These are phyloP conservation scores for Drosophila fungiperda DNA, from an alignment of 2,888 invertebrate genomes.

Conservation along the genomic window DNA sequence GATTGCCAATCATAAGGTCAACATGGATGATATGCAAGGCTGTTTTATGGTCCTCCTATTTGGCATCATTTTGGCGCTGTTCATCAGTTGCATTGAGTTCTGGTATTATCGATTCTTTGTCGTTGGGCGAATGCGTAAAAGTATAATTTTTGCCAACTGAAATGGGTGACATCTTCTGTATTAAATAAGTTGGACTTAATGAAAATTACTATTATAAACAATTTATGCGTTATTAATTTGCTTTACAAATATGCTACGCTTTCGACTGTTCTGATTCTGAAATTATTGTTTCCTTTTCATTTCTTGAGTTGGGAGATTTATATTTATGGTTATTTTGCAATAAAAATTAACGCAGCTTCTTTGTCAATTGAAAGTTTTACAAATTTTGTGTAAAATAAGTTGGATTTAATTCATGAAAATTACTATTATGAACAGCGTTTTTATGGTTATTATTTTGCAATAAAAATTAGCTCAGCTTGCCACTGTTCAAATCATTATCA, in stretches of 20 bases:
- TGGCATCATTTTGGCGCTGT: slow-evolving; percentile 83
- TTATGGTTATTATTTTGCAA: slow-evolving; percentile 60
- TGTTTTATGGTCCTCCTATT: slow-evolving; percentile 94
- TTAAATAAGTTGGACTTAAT: slow-evolving; percentile 63
- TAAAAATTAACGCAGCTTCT: slow-evolving; percentile 2
- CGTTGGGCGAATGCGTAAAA: slow-evolving; percentile 33
- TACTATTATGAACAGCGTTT: slow-evolving; percentile 64
- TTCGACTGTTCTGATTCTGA: neutral
- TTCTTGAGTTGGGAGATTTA: no score
- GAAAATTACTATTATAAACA: slow-evolving; percentile 68
- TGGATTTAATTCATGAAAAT: slow-evolving; percentile 68
- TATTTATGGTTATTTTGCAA: neutral
- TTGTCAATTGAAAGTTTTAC: slow-evolving; percentile 55
- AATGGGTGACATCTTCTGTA: slow-evolving; percentile 48
- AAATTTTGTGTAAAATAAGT: slow-evolving; percentile 57
- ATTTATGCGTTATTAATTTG: slow-evolving; percentile 54
- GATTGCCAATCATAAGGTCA: slow-evolving; percentile 94
- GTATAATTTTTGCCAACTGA: slow-evolving; percentile 50
- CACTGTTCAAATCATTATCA: slow-evolving; percentile 48
- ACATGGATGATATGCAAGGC: slow-evolving; percentile 96
- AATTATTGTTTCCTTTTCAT: no score
- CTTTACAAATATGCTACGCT: slow-evolving; percentile 61
- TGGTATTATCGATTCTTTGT: slow-evolving; percentile 68
- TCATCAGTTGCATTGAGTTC: slow-evolving; percentile 71
- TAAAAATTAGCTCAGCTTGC: slow-evolving; percentile 59